These are phyloP conservation scores for Hemaris fuciformis DNA, from an alignment of 2,888 invertebrate genomes.

Conservation along the genomic window DNA sequence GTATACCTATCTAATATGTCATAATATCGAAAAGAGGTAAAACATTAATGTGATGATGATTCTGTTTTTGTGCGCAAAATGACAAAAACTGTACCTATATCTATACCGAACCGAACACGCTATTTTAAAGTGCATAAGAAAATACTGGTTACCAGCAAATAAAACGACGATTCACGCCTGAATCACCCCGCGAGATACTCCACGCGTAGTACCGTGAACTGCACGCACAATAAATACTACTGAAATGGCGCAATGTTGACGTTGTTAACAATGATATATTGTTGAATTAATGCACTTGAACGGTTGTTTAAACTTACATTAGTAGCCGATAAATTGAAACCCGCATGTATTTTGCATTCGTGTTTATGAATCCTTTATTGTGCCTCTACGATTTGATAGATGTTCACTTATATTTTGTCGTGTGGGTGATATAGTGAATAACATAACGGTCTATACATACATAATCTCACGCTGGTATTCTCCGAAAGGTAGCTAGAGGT, in stretches of 20 bases:
- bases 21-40: too few species aligned
- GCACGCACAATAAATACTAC: slow-evolving; percentile 66
- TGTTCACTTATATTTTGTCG: background rate
- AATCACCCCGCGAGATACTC: slow-evolving; percentile 38
- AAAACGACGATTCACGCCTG: slow-evolving; percentile 15
- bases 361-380: slow-evolving; percentile 9
- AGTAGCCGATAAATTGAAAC: slow-evolving; percentile 62
- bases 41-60: too few species aligned
- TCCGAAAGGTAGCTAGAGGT: too few species aligned
- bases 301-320: slow-evolving; percentile 62
- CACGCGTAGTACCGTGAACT: slow-evolving; percentile 44
- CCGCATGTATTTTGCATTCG: slow-evolving; percentile 53
- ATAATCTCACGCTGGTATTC: too few species aligned
- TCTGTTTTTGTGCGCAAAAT: too few species aligned
- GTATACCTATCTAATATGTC: too few species aligned
- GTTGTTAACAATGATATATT: slow-evolving; percentile 65
- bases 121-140: slow-evolving; percentile 1
- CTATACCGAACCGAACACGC: background rate
- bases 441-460: too few species aligned
- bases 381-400: background rate
- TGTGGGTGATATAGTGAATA: too few species aligned
- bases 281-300: slow-evolving; percentile 53
- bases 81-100: too few species aligned
- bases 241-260: slow-evolving; percentile 49
- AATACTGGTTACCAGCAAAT: slow-evolving; percentile 15